Evolutionary conservation across 2,113 vertebrate species (phyloP).

Genomic region (Thamnophis sirtalis): DNA sequence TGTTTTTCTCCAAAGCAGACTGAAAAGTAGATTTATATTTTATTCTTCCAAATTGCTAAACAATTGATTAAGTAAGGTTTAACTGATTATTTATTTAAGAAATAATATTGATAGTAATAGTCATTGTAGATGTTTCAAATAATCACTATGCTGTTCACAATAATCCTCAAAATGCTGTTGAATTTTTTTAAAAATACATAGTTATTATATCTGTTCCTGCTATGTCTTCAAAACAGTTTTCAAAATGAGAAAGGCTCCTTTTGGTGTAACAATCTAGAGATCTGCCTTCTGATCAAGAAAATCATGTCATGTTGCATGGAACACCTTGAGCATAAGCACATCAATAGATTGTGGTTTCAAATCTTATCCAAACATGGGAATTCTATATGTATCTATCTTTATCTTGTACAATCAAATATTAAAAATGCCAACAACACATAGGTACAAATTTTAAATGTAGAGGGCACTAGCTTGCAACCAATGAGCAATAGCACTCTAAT

Average conservation of each 20-base stretch:
- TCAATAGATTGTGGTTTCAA: neutral
- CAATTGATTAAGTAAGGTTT: neutral
- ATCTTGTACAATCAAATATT: neutral
- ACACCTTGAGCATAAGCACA: neutral
- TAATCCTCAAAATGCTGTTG: neutral
- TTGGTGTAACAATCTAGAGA: no score
- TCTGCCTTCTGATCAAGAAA: neutral
- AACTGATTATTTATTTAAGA: neutral
- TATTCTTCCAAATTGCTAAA: neutral
- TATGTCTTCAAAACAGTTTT: neutral
- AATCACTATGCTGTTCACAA: neutral
- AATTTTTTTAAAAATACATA: neutral
- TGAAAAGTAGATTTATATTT: neutral
- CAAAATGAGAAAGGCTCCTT: neutral
- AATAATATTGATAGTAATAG: neutral
- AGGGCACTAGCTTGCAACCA: neutral
- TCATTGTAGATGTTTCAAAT: neutral
- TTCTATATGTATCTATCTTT: neutral
- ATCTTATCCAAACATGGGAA: neutral
- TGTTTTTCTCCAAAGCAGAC: neutral
- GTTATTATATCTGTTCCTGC: neutral
- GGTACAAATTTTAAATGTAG: accelerated
- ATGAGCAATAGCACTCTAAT: neutral
- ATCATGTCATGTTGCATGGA: neutral
- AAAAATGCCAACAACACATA: neutral